Base-by-base conservation (phyloP, 2,113 vertebrate genomes). In the Recurvirostra avosetta region DNA sequence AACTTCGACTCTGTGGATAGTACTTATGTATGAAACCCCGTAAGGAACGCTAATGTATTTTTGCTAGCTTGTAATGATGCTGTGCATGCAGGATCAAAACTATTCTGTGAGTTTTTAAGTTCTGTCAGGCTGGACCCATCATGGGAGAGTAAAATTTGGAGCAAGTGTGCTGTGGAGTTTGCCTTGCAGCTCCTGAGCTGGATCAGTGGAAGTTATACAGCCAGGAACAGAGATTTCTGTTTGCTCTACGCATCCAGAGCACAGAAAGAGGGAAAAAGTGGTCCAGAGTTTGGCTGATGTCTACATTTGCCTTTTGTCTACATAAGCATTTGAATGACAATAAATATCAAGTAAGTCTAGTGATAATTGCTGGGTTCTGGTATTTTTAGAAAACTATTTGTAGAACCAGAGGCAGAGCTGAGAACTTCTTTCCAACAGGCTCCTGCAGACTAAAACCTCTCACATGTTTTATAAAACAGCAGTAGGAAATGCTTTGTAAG, bases 361-460 rank as follows among this genome's bases (percentile, higher is more conserved):
- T 78, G 45, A 76, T 73, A 92, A 92, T 95, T 92, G 67, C 83
- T 92, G 66, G 20, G 17, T 89, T 91, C 47, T 89, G 34, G 5
- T 92, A 94, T 90, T 92, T 97, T 88, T 91, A 91, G 89, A 79
- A 86, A 89, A 55, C 77, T 91, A 83, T 94, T 97, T 89, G 77
- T 62, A 66, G 89, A 94, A 94, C 61, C 73, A 94, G 92, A 91
- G 40, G 15, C 73, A 87, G 84, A 75, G 45, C 74, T 73, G 38
- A 94, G 53, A 94, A 85, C 52, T 87, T 92, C 53, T 93, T 93
- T 84, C 80, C 58, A 86, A 68, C 41, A 55, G 70, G 49, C 52
- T 95, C 11, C 17, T 87, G 34, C 66, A 78, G 52, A 68, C 62
- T 49, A 66, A 92, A 94, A 61, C 34, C 47, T 83, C 88, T 88